These are phyloP conservation scores for Semnornis frantzii DNA, from an alignment of 2,113 vertebrate species.

Conservation along the genomic window DNA sequence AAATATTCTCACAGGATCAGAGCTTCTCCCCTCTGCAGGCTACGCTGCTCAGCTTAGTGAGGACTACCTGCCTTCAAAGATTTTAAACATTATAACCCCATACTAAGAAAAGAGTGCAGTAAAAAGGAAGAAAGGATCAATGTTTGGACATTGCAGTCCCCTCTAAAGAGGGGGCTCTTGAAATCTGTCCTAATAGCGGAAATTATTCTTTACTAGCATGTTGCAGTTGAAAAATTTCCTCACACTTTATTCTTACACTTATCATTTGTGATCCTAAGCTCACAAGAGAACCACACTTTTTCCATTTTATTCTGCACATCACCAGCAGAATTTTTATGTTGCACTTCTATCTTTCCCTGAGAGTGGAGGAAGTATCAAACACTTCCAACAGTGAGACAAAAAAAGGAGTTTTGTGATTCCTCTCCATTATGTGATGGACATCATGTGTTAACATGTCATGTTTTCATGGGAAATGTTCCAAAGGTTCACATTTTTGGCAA, in stretches of 20 bases:
- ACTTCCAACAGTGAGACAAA: background rate
- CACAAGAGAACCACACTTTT: background rate
- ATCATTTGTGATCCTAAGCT: background rate
- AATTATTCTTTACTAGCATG: background rate
- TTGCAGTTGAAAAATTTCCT: background rate
- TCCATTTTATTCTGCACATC: background rate
- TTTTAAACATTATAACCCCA: background rate
- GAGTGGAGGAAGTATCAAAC: background rate
- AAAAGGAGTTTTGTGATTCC: background rate
- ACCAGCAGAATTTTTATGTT: background rate
- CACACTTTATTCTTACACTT: background rate
- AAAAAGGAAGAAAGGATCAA: background rate
- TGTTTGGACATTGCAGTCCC: background rate
- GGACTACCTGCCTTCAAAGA: background rate
- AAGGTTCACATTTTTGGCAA: background rate
- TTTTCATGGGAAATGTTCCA: background rate
- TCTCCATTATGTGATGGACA: background rate
- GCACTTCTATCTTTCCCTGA: background rate
- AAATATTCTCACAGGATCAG: background rate
- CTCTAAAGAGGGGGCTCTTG: background rate
- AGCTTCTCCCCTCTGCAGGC: background rate
- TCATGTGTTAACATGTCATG: background rate
- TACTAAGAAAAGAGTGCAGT: background rate
- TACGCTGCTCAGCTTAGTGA: background rate
- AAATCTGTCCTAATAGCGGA: background rate